phyloP scores from a whole-genome alignment of 2,113 vertebrate species.

The Tenrec ecaudatus region DNA sequence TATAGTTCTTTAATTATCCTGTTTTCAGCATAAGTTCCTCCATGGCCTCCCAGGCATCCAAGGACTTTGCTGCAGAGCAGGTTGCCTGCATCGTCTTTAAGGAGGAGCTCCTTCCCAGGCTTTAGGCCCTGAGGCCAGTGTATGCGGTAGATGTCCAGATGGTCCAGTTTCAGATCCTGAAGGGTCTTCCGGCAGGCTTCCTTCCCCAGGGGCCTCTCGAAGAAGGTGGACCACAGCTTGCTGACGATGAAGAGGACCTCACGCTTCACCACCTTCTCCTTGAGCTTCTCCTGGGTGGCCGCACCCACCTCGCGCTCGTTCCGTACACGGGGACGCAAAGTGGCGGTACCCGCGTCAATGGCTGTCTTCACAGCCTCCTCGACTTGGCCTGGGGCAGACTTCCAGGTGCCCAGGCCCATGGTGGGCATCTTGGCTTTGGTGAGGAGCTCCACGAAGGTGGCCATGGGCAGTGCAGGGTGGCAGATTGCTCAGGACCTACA shows the following conservation, averaged over 20 bases:
- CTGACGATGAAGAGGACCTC: slow-evolving; percentile 92
- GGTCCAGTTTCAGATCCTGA: slow-evolving; percentile 88
- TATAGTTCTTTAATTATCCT: too few relatives aligned
- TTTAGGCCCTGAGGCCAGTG: slow-evolving; percentile 90
- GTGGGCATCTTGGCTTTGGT: too few relatives aligned
- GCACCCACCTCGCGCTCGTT: slow-evolving; percentile 90
- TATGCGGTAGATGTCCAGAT: slow-evolving; percentile 89
- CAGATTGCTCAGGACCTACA: too few relatives aligned
- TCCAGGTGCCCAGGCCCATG: too few relatives aligned
- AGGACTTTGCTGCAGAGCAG: slow-evolving; percentile 86
- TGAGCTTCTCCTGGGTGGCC: slow-evolving; percentile 87
- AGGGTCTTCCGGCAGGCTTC: slow-evolving; percentile 88
- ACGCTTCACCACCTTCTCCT: slow-evolving; percentile 86
- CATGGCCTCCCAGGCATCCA: slow-evolving; percentile 94
- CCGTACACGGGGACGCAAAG: slow-evolving; percentile 87
- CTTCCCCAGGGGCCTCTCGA: slow-evolving; percentile 85
- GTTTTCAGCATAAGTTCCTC: too few relatives aligned
- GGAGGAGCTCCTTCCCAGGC: slow-evolving; percentile 87
- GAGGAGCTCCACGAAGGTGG: too few relatives aligned
- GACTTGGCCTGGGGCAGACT: slow-evolving; percentile 86
- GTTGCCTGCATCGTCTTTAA: slow-evolving; percentile 87
- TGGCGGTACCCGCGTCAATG: slow-evolving; percentile 89
- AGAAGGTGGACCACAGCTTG: slow-evolving; percentile 91
- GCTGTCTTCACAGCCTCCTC: slow-evolving; percentile 88
- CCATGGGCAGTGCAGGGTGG: too few relatives aligned